Evolutionary conservation across 2,888 invertebrate genomes (phyloP), one percentile per base, ranked within the genome.

Genomic region (Pycnomerus fuliginosus): DNA sequence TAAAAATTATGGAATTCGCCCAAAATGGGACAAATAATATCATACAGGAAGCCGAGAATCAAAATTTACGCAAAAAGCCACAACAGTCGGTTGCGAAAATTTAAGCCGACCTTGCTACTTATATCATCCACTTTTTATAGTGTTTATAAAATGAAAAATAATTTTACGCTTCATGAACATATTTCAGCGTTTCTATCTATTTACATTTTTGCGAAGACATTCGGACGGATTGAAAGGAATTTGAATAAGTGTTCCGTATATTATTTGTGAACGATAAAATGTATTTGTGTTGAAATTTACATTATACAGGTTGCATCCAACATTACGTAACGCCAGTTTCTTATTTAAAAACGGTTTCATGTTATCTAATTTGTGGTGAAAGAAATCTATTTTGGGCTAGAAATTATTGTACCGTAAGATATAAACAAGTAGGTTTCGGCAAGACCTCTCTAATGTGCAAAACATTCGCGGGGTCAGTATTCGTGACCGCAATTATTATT

Each of bases 61-160:
- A n/a, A n/a, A n/a, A n/a, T n/a, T n/a, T n/a, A n/a, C n/a, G n/a
- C n/a, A n/a, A n/a, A n/a, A n/a, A n/a, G n/a, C n/a, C n/a, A n/a
- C n/a, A n/a, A n/a, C n/a, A n/a, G n/a, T n/a, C n/a, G n/a, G 38
- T 38, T 44, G 20, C 38, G 38, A 44, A 40, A 44, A 34, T 39
- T 35, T 36, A 28, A 15, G 28, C 15, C 28, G 33, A 38, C 25
- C 39, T 44, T 34, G 39, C 24, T 14, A 44, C 34, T 35, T 35
- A 40, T 39, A 35, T 39, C 34, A 44, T 36, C 36, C 36, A 13
- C 31, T 37, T 44, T 46, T 46, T 41, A 46, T 36, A 33, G 37
- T 46, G 46, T 46, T 46, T 41, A 41, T 41, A 36, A 32, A 35
- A 28, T 41, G 36, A 40, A 45, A 45, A 40, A 30, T 35, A 17